Evolutionary conservation across 1,140 invertebrate species (phyloP).

Genomic region (Centruroides vittatus): DNA sequence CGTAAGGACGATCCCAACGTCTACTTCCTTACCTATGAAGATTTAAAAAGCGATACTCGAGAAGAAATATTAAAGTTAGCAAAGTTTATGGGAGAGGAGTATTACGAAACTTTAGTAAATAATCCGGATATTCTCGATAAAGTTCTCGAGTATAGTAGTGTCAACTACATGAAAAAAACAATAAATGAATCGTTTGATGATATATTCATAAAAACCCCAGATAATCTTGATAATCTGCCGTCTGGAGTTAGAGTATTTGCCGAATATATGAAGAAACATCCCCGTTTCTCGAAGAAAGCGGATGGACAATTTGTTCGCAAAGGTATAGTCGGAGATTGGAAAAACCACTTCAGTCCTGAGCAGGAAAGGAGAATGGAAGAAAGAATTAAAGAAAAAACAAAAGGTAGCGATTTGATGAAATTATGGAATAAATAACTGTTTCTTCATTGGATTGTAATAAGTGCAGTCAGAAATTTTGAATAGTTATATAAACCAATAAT

Average conservation of each 20-base stretch:
- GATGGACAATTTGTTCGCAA: slow-evolving; percentile 19
- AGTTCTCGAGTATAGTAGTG: slow-evolving; percentile 31
- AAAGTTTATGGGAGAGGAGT: slow-evolving; percentile 27
- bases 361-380: too few species aligned
- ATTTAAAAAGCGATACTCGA: slow-evolving; percentile 23
- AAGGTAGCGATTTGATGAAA: too few species aligned
- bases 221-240: neutral
- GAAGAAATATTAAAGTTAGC: slow-evolving; percentile 29
- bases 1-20: slow-evolving; percentile 23
- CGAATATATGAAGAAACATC: slow-evolving; percentile 29
- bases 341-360: neutral
- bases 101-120: slow-evolving; percentile 14
- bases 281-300: slow-evolving; percentile 24
- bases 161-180: slow-evolving; percentile 35
- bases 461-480: too few species aligned
- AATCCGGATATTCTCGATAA: slow-evolving; percentile 20
- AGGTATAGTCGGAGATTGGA: slow-evolving; percentile 35
- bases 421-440: too few species aligned
- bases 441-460: too few species aligned
- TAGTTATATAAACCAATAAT: too few species aligned
- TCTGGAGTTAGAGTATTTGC: slow-evolving; percentile 26
- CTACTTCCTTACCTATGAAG: slow-evolving; percentile 24
- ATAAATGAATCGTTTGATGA: neutral
- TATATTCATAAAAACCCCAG: neutral
- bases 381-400: too few species aligned